Base-by-base conservation (phyloP, 2,113 vertebrate genomes). In the Aptenodytes patagonicus region DNA sequence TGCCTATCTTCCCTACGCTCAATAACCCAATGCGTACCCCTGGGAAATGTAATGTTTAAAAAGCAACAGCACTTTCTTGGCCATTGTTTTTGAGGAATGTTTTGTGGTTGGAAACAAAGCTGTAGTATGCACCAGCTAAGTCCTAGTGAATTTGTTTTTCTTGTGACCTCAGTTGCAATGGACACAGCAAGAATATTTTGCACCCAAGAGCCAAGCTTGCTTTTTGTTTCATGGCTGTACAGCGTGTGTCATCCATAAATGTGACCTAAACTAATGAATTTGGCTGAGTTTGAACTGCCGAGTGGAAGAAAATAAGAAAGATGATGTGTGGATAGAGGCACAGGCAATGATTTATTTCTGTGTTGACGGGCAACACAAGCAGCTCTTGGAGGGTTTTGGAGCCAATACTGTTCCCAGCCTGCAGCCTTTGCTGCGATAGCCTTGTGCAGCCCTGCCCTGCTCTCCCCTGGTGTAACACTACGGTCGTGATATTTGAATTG, bases 51-150 rank as follows among this genome's bases (percentile, higher is more conserved):
- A 81, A 62, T 5, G 1, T 40, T 93, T 90, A 64, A 95, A 90
- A 57, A 93, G 42, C 52, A 95, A 32, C 47, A 81, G 83, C 29
- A 20, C n/a, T 91, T 96, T 76, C 73, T 91, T 87, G 75, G 90
- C 70, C 85, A 55, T 91, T 89, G 83, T 91, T 92, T 90, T 65
- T 87, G 66, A 87, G 90, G 77, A 93, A 66, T 71, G 54, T 86
- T 94, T 95, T 93, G 87, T 79, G 89, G 91, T 82, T 91, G 85
- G 93, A 72, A 86, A 54, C 69, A 65, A 91, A 85, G 60, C 68
- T 95, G 61, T 32, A 79, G 72, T 29, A 69, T 76, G 58, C 94
- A 92, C 78, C 72, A 75, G 57, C 32, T 90, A 87, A 90, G 75
- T 93, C 64, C 58, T 76, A 57, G 46, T 58, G 90, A 88, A 66